These are phyloP conservation scores for Ictalurus furcatus DNA, from an alignment of 2,113 vertebrate species.

Conservation along the genomic window DNA sequence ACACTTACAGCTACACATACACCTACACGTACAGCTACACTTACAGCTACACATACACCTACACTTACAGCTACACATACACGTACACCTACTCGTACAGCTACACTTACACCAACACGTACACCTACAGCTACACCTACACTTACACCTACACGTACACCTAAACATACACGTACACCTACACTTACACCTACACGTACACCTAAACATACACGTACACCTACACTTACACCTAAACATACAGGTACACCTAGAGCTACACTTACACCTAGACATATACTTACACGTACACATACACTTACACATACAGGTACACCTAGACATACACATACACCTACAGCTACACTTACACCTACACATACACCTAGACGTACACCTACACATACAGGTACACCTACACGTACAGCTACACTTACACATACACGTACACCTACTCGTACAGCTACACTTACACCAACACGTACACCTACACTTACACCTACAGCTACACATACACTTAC, in stretches of 20 bases:
- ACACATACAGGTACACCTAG: neutral
- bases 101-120: neutral
- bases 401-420: neutral
- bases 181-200: neutral
- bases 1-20: neutral
- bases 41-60: neutral
- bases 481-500: neutral
- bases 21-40: neutral
- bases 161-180: accelerated
- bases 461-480: neutral
- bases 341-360: neutral
- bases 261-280: neutral
- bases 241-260: neutral
- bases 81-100: neutral
- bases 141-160: neutral
- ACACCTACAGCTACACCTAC: neutral
- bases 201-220: neutral
- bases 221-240: neutral
- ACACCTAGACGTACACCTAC: neutral
- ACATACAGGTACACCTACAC: neutral
- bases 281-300: neutral
- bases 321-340: neutral
- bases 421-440: neutral
- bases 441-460: neutral
- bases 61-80: neutral